A percentile compares a stretch with the other conserved stretches of the same genome.
These are phyloP conservation scores for Callocephalon fimbriatum DNA, from an alignment of 2,113 vertebrate genomes.

Conservation along the genomic window DNA sequence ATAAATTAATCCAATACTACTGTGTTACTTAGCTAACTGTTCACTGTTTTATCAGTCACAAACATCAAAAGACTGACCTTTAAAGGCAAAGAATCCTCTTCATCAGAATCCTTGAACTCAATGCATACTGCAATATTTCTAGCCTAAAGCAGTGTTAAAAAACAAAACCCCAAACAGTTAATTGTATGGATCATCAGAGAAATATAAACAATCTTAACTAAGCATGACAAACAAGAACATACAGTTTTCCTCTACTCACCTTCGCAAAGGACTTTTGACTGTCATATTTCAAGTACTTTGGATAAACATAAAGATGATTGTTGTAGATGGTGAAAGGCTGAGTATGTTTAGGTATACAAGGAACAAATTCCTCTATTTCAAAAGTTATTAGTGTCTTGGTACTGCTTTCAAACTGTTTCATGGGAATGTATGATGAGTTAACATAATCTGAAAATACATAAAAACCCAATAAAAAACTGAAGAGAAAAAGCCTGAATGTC, in stretches of 20 bases:
- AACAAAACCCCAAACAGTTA: neutral
- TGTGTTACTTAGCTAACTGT: neutral
- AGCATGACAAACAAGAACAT: neutral
- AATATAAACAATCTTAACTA: neutral
- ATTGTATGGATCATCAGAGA: neutral
- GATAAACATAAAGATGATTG: slow-evolving; percentile 98
- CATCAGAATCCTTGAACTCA: slow-evolving; percentile 96
- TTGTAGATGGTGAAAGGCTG: slow-evolving; percentile 97
- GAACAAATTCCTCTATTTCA: slow-evolving; percentile 98
- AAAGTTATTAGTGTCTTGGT: slow-evolving; percentile 83
- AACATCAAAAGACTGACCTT: slow-evolving; percentile 80
- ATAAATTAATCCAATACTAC: neutral
- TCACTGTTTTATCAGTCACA: neutral
- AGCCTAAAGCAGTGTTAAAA: slow-evolving; percentile 79
- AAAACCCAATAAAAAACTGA: slow-evolving; percentile 31
- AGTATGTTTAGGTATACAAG: slow-evolving; percentile 91
- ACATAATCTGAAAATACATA: slow-evolving; percentile 89
- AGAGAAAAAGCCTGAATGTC: slow-evolving; percentile 6
- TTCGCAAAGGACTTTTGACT: slow-evolving; percentile 96
- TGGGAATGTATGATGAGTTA: slow-evolving; percentile 96
- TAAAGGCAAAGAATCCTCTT: slow-evolving; percentile 91
- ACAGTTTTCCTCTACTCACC: slow-evolving; percentile 72
- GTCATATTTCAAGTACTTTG: slow-evolving; percentile 94
- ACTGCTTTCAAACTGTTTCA: slow-evolving; percentile 89
- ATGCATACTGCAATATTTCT: slow-evolving; percentile 96